A percentile compares a stretch with the other conserved stretches of the same genome.
Evolutionary conservation across 2,797 vertebrate species (phyloP).

Genomic region (Neosilurus mollespiculum): DNA sequence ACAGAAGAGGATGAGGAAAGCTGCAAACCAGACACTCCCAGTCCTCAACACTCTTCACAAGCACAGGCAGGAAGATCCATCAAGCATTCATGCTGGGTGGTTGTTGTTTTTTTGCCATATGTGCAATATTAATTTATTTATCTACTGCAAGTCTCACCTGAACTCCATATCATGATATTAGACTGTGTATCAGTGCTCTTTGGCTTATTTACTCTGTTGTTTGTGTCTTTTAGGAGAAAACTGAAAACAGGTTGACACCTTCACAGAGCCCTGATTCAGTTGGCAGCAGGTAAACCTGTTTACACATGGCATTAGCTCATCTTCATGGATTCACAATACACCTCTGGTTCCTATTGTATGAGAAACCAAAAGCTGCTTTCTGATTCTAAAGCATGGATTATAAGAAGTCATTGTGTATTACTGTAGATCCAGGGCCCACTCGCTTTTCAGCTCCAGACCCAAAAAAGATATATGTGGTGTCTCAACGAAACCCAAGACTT

Average conservation of each 20-base stretch:
- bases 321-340: background rate
- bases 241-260: slow-evolving; percentile 46
- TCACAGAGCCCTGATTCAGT: slow-evolving; percentile 60
- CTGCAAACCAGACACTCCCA: slow-evolving; percentile 41
- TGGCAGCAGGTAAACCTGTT: slow-evolving; percentile 62
- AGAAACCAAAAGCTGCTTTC: background rate
- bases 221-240: slow-evolving; percentile 63
- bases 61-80: slow-evolving; percentile 60
- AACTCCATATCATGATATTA: background rate
- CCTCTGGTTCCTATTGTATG: background rate
- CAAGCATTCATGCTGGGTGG: background rate
- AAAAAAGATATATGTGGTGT: no score
- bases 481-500: no score
- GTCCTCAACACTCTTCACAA: slow-evolving; percentile 46
- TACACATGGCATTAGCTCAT: slow-evolving; percentile 30
- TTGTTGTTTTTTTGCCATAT: background rate
- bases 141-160: no score
- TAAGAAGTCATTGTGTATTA: background rate
- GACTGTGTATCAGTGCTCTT: background rate
- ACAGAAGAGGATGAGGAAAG: slow-evolving; percentile 78
- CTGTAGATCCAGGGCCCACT: background rate
- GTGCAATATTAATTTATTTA: background rate
- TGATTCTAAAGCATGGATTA: background rate
- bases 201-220: background rate
- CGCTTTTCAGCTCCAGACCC: no score